Conservation (phyloP, 53 echinoderm and acorn worm species). For the Holothuria leucospilota region DNA sequence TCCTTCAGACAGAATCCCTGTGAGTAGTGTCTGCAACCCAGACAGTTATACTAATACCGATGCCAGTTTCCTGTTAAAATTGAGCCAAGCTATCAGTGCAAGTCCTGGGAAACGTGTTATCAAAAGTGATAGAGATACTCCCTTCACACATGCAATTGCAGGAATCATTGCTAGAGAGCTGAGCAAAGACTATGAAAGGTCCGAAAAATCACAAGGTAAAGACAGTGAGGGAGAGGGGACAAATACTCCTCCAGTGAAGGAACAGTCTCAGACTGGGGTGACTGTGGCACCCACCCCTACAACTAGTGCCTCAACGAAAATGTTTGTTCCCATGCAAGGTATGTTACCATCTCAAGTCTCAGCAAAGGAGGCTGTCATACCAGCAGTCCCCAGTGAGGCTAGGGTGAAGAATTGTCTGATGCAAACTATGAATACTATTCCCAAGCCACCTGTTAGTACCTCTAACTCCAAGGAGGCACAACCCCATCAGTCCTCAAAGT, state of each 20-base stretch:
- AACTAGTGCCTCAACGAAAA: conserved; percentile 9
- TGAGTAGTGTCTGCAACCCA: too few relatives aligned
- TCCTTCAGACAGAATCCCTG: too few relatives aligned
- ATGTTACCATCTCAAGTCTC: conserved; percentile 8
- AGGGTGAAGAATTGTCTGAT: conserved; percentile 37
- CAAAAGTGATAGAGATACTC: conserved; percentile 49
- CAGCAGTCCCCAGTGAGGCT: conserved; percentile 37
- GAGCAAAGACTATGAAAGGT: conserved; percentile 62
- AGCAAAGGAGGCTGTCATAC: conserved; percentile 34
- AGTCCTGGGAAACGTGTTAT: not conserved
- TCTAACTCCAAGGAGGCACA: not conserved
- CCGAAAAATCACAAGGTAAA: conserved; percentile 58
- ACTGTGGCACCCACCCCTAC: conserved; percentile 9
- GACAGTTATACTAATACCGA: not conserved
- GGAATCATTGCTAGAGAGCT: conserved; percentile 71
- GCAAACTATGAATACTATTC: not conserved
- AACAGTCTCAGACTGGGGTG: conserved; percentile 27
- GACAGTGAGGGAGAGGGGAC: conserved; percentile 63
- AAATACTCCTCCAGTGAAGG: conserved; percentile 33
- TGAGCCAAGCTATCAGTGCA: conserved; percentile 36
- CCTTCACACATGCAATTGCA: conserved; percentile 66
- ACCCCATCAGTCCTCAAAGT: not conserved
- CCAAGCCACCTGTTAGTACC: not conserved
- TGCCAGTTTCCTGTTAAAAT: conserved; percentile 32
- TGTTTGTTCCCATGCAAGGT: conserved; percentile 26